These are phyloP conservation scores for Hydrozoanthus tunicans DNA, from an alignment of 64 coral and sea anemone genomes.

Conservation along the genomic window DNA sequence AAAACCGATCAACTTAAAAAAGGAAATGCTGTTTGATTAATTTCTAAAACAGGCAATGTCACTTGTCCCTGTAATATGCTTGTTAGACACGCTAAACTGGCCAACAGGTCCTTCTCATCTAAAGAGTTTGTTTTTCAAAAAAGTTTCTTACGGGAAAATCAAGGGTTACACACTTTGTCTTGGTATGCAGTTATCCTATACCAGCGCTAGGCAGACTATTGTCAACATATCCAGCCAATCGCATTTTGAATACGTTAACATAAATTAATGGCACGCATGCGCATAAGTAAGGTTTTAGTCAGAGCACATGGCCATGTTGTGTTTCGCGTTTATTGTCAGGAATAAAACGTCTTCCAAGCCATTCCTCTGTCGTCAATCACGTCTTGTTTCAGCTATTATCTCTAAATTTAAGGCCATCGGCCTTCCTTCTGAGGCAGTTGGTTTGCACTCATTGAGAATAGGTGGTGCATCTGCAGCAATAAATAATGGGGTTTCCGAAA, in stretches of 20 bases:
- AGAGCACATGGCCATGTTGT: no score
- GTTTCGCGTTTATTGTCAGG: no score
- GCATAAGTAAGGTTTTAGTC: no score
- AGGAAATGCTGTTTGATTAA: conserved; percentile 5
- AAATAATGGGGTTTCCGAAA: no score
- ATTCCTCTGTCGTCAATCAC: no score
- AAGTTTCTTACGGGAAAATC: no score
- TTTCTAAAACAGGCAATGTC: conserved; percentile 12
- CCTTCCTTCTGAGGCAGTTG: neutral
- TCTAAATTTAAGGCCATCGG: no score
- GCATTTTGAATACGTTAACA: neutral
- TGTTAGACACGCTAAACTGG: neutral
- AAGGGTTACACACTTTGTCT: neutral
- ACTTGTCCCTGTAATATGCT: conserved; percentile 6
- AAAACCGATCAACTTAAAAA: conserved; percentile 5
- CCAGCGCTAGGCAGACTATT: neutral
- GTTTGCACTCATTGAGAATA: neutral
- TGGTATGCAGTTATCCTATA: neutral
- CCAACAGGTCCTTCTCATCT: no score
- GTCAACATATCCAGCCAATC: neutral
- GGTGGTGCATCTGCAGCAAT: neutral
- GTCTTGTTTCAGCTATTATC: no score
- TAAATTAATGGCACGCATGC: no score
- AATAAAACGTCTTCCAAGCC: no score
- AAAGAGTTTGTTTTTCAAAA: no score